phyloP scores from a whole-genome alignment of 2,797 vertebrate genomes.

The Lithobates pipiens region DNA sequence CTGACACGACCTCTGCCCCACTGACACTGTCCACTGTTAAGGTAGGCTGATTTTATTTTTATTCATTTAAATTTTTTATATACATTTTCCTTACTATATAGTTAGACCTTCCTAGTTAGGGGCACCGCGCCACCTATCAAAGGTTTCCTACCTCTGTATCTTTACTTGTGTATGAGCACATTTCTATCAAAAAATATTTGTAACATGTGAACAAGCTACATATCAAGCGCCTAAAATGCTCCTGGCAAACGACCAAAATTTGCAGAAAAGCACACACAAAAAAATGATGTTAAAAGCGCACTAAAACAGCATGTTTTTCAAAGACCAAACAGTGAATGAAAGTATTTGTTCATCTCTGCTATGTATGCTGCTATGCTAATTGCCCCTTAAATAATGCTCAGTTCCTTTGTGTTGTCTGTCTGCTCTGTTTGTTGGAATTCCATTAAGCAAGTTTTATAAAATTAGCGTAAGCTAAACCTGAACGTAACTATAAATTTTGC shows the following conservation, averaged over 20 bases:
- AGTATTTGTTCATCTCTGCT: not conserved
- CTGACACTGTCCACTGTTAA: too few species aligned
- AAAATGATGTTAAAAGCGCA: not conserved
- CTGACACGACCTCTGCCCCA: too few species aligned
- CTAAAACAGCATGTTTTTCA: not conserved
- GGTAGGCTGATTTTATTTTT: too few species aligned
- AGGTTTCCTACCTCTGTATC: too few species aligned
- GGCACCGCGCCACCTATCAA: too few species aligned
- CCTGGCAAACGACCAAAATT: not conserved
- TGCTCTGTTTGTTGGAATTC: not conserved
- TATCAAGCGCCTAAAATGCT: not conserved
- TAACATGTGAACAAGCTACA: not conserved
- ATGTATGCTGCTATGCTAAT: not conserved
- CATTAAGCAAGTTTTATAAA: not conserved
- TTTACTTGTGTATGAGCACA: too few species aligned
- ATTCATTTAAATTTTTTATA: too few species aligned
- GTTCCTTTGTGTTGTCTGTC: slow-evolving; percentile 4
- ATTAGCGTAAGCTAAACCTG: not conserved
- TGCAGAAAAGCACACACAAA: not conserved
- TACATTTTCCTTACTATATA: too few species aligned
- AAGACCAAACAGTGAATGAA: not conserved
- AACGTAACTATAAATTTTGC: not conserved
- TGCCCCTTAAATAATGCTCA: not conserved
- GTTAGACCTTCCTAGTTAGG: too few species aligned
- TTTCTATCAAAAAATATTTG: too few species aligned